Evolutionary conservation across 2,888 invertebrate species (phyloP), one percentile per base, ranked within the genome.

Genomic region (Lasioglossum pauxillum): DNA sequence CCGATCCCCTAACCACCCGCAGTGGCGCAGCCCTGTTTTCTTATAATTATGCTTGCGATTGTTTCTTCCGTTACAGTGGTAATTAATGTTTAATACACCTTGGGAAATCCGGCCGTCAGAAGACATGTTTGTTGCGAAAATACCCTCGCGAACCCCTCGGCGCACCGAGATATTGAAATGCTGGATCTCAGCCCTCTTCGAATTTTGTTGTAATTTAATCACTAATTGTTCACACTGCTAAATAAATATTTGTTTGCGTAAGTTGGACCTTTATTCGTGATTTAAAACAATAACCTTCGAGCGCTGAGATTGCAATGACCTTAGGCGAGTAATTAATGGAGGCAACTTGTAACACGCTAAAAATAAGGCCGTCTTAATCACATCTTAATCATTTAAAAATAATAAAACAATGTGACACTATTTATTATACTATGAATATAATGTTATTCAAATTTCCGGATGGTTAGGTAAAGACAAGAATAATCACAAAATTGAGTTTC

Each of bases 31-130:
- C 23, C 78, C 75, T 83, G 85, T 87, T 91, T 84, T 89, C 88
- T 90, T 78, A 84, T 81, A 83, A 90, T 90, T 90, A 85, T 82
- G 60, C 80, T 35, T 49, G 72, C 83, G 72, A 86, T 80, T 73
- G 76, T 75, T 75, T 73, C 64, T 77, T 10, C 81, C 31, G 27
- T 31, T 64, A 44, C 69, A 27, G 41, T 53, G 31, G 75, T 44
- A 75, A 88, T 88, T 64, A 82, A 88, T 88, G 73, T 80, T 83
- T 83, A 73, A 86, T 69, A n/a, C 67, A 46, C 78, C 74, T 23
- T 31, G n/a, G 64, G 80, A 31, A 57, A 76, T 67, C 60, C 46
- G 14, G n/a, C 77, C 46, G 74, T 38, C 53, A 64, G 5, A 12
- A 16, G 78, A 71, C 31, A 41, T n/a, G 4, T 53, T 67, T 57